Conservation (phyloP, 2,888 invertebrate species). For the Bombylius major region DNA sequence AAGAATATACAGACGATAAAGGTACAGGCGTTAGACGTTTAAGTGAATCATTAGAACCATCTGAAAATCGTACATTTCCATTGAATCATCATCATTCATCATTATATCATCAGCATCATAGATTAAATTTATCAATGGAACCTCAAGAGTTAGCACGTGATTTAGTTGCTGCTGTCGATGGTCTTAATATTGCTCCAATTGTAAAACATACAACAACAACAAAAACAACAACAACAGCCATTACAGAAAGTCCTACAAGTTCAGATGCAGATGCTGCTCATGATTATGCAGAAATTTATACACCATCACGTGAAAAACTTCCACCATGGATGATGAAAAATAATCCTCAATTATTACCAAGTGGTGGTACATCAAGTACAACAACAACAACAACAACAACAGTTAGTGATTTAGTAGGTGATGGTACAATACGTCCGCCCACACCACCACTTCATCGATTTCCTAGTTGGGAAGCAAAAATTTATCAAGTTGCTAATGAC, state of each 20-base stretch:
- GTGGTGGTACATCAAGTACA: conserved; percentile 45
- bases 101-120: conserved; percentile 34
- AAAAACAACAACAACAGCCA: conserved; percentile 2
- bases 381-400: conserved; percentile 33
- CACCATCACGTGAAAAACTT: conserved; percentile 68
- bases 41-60: conserved; percentile 36
- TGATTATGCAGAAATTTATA: conserved; percentile 90
- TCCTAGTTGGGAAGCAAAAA: conserved; percentile 92
- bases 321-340: conserved; percentile 44
- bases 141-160: conserved; percentile 40
- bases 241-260: conserved; percentile 37
- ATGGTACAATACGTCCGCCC: conserved; percentile 49
- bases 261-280: conserved; percentile 55
- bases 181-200: conserved; percentile 39
- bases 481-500: conserved; percentile 71
- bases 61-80: conserved; percentile 29
- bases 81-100: conserved; percentile 30
- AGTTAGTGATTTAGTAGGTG: conserved; percentile 25
- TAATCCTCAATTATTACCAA: conserved; percentile 32
- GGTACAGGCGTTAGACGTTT: conserved; percentile 27
- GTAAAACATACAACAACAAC: conserved; percentile 14
- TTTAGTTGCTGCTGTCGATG: conserved; percentile 45
- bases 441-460: conserved; percentile 86
- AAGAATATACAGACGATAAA: conserved; percentile 27
- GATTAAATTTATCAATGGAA: conserved; percentile 35